phyloP scores from a whole-genome alignment of 1,140 invertebrate genomes.

The Mamestra configurata region DNA sequence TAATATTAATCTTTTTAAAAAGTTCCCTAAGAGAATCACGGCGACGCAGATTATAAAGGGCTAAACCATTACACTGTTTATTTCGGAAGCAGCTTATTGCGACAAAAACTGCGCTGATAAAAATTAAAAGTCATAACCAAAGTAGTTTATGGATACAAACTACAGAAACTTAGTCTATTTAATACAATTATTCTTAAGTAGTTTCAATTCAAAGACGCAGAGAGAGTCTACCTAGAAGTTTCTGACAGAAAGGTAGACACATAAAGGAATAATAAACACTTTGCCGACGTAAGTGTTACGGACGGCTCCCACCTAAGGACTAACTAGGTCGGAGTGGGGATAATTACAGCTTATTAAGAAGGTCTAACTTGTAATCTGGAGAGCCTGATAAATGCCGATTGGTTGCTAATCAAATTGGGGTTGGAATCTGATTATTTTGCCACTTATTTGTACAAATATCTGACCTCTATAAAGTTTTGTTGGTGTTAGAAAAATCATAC shows the following conservation, averaged over 20 bases:
- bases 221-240: not conserved
- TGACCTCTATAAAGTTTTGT: not conserved
- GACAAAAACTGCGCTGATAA: too few species aligned
- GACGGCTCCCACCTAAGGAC: not conserved
- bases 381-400: slow-evolving; percentile 3
- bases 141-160: too few species aligned
- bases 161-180: too few species aligned
- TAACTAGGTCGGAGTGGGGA: slow-evolving; percentile 14
- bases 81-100: too few species aligned
- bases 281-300: not conserved
- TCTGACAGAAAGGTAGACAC: not conserved
- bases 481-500: too few species aligned
- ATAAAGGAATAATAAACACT: slow-evolving; percentile 8
- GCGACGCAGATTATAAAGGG: too few species aligned
- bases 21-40: too few species aligned
- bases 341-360: slow-evolving; percentile 23
- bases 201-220: not conserved
- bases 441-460: not conserved
- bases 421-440: not conserved
- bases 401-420: not conserved
- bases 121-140: too few species aligned
- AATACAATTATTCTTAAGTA: not conserved
- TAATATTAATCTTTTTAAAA: too few species aligned
- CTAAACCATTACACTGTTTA: too few species aligned
- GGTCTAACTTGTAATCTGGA: slow-evolving; percentile 15